These are phyloP conservation scores for Schizaphis graminum DNA, from an alignment of 2,888 invertebrate species.

Conservation along the genomic window DNA sequence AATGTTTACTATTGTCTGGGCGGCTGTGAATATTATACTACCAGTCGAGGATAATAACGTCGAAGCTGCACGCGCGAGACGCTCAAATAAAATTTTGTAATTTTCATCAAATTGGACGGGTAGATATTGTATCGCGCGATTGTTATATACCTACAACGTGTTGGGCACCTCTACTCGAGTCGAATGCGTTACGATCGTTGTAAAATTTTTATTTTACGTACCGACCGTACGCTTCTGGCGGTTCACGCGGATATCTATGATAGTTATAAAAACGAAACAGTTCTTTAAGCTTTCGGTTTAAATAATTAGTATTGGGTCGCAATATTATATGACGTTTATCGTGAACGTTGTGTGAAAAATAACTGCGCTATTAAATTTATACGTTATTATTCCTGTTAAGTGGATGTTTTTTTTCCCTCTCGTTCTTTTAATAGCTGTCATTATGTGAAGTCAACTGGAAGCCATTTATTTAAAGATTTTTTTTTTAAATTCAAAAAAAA, in stretches of 20 bases:
- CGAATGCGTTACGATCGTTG: not conserved
- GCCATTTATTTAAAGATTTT: slow-evolving; percentile 21
- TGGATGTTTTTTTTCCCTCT: not conserved
- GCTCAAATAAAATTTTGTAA: no score
- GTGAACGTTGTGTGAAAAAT: not conserved
- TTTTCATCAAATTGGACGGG: not conserved
- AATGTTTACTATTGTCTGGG: slow-evolving; percentile 7
- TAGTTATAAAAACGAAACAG: not conserved
- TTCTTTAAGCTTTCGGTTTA: slow-evolving; percentile 1
- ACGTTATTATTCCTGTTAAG: not conserved
- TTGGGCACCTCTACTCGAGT: not conserved
- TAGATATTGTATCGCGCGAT: not conserved
- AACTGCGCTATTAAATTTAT: not conserved
- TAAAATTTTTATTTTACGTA: no score
- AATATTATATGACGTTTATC: slow-evolving; percentile 11
- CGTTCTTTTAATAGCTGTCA: slow-evolving; percentile 27
- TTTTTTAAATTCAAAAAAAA: not conserved
- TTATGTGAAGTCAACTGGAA: slow-evolving; percentile 40
- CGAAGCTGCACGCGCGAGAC: not conserved
- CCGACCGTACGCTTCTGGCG: no score
- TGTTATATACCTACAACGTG: not conserved
- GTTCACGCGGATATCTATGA: not conserved
- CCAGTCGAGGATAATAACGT: not conserved
- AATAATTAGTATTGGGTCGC: not conserved
- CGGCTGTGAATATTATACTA: not conserved